Evolutionary conservation across 2,113 vertebrate species (phyloP), one percentile per base, ranked within the genome.

Genomic region (Noctilio leporinus): DNA sequence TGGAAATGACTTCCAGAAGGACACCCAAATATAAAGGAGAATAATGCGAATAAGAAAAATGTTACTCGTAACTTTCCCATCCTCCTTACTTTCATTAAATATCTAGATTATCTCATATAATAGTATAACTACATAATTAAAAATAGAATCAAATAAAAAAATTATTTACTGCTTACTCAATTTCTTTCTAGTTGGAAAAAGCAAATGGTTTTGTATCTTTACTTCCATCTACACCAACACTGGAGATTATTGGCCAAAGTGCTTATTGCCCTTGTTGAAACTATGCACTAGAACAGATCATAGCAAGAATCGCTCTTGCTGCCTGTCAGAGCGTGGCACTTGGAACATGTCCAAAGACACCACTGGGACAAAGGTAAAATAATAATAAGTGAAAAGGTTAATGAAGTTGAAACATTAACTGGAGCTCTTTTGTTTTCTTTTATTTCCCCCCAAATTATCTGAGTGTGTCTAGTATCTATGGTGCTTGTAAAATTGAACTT

Each of bases 381-480:
- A 95, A 76, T 91, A 65, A 55, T 89, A 91, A 91, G 14, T 9
- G 80, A 81, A 88, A 89, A 90, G 67, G 9, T 80, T 86, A 88
- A 49, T 0, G 0, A 73, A 17, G 24, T 92, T 94, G 62, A 92
- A 93, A 17, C 30, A 89, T 10, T 92, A 12, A 88, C 14, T 82
- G 7, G 38, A 94, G 62, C 10, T 64, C 0, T 40, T 3, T 45
- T 75, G 38, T 76, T 40, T 28, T n/a, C 3, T 7, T 30, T 33
- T 10, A 19, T n/a, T 35, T 8, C 43, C 5, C 7, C 72, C 30
- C 78, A 30, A 22, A 95, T 49, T 33, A 92, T 43, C 76, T 53
- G 20, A 40, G 59, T 73, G 1, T 40, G 7, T 43, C 49, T 94
- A 6, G 0, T 87, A 93, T 96, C 55, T 62, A 19, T 69, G 55